phyloP scores from a whole-genome alignment of 2,797 vertebrate genomes.

The Mallotus villosus region DNA sequence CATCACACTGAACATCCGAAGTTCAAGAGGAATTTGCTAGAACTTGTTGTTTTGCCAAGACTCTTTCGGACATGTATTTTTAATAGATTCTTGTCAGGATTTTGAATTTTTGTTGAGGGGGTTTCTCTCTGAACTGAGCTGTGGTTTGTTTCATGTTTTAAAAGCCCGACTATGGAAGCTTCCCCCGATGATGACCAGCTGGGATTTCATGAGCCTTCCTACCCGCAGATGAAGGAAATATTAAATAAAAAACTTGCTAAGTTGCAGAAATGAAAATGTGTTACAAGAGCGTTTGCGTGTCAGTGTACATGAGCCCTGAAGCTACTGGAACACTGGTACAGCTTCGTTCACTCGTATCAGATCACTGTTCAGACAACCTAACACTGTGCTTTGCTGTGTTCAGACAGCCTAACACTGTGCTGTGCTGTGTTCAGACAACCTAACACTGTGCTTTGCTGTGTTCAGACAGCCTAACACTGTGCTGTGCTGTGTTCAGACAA shows the following conservation, averaged over 20 bases:
- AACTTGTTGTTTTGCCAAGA: slow-evolving; percentile 66
- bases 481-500: too few species aligned
- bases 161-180: slow-evolving; percentile 54
- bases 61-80: slow-evolving; percentile 69
- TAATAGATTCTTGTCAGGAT: slow-evolving; percentile 61
- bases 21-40: slow-evolving; percentile 67
- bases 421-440: too few species aligned
- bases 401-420: too few species aligned
- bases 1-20: slow-evolving; percentile 57
- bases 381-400: too few species aligned
- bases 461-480: too few species aligned
- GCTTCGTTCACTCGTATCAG: too few species aligned
- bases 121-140: slow-evolving; percentile 40
- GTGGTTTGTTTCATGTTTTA: slow-evolving; percentile 67
- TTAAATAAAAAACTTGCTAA: slow-evolving; percentile 66
- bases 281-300: slow-evolving; percentile 50
- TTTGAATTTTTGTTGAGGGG: slow-evolving; percentile 19
- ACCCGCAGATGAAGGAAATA: slow-evolving; percentile 63
- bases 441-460: too few species aligned
- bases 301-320: slow-evolving; percentile 55
- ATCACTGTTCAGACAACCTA: too few species aligned
- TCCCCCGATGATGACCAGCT: slow-evolving; percentile 63
- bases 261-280: slow-evolving; percentile 66
- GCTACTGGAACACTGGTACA: slow-evolving; percentile 53
- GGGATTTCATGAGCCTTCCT: too few species aligned